Evolutionary conservation across 2,797 vertebrate genomes (phyloP), one percentile per base, ranked within the genome.

Genomic region (Staurois parvus): DNA sequence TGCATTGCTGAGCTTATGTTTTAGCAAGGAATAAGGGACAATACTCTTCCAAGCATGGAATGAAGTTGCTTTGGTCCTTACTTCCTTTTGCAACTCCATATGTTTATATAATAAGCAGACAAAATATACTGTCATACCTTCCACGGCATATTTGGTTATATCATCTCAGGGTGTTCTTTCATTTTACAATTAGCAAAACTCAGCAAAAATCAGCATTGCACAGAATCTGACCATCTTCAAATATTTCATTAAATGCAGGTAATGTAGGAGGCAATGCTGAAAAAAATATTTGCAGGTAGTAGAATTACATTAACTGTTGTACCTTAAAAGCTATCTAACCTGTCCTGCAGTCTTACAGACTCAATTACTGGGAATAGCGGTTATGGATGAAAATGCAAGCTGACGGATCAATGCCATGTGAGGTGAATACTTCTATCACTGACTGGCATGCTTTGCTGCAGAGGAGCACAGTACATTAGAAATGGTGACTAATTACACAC

Each of bases 401-500:
- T 66, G 45, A n/a, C n/a, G 37, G 76, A 87, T 87, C 76, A 83
- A 83, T 83, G 81, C 13, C 30, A 42, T 69, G 67, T 42, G 59
- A 34, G 75, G 68, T 32, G 2, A 59, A 21, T 70, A 45, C n/a
- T 83, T 86, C 30, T 34, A 79, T 83, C 75, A 74, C 81, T 30
- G 48, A 21, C 42, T 87, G 79, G 80, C 75, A 73, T 24, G 67
- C 66, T n/a, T 64, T 68, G 17, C 40, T 80, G 72, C 48, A 76
- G 12, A 66, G 42, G 40, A 26, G 77, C 70, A 19, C 19, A 42
- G n/a, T 52, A 45, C 79, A 86, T 86, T 77, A 86, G 56, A 56
- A 73, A 79, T 62, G 52, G 76, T 79, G 76, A 87, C 80, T 83
- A 87, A 87, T 87, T 83, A 79, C 62, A 75, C 59, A 10, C 32